phyloP scores from a whole-genome alignment of 2,113 vertebrate genomes.

The Tauraco erythrolophus region DNA sequence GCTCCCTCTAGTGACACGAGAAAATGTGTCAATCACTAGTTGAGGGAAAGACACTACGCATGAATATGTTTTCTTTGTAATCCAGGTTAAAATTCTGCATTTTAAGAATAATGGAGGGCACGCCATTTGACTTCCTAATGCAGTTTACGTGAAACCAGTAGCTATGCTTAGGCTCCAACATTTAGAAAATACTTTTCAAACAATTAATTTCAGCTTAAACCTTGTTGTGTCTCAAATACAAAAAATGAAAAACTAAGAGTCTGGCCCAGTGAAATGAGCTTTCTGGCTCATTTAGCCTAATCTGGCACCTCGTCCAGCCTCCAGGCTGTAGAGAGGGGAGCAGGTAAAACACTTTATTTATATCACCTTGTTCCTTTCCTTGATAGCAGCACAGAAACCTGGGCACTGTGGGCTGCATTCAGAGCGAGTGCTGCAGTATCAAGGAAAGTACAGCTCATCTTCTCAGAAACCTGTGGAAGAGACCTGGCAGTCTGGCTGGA shows the following conservation, averaged over 20 bases:
- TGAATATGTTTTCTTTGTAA: background rate
- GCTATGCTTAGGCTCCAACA: background rate
- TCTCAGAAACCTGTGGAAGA: background rate
- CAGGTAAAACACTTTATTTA: background rate
- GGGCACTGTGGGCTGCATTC: background rate
- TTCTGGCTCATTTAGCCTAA: background rate
- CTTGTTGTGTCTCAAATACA: background rate
- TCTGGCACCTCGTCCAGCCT: background rate
- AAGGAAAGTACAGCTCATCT: background rate
- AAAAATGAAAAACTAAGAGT: background rate
- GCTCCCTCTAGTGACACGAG: constrained; percentile 61
- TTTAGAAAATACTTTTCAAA: background rate
- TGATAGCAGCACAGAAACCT: background rate
- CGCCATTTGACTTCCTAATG: background rate
- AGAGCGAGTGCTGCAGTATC: background rate
- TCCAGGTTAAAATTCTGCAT: background rate
- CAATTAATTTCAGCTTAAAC: background rate
- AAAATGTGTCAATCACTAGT: background rate
- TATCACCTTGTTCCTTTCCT: background rate
- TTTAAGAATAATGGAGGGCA: background rate
- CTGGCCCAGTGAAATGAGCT: background rate
- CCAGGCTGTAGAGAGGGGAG: background rate
- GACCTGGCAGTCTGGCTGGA: background rate
- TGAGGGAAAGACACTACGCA: background rate
- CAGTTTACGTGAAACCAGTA: background rate